A percentile compares a stretch with the other conserved stretches of the same genome.
These are phyloP conservation scores for Antheraea assamensis DNA, from an alignment of 2,888 invertebrate species.

Conservation along the genomic window DNA sequence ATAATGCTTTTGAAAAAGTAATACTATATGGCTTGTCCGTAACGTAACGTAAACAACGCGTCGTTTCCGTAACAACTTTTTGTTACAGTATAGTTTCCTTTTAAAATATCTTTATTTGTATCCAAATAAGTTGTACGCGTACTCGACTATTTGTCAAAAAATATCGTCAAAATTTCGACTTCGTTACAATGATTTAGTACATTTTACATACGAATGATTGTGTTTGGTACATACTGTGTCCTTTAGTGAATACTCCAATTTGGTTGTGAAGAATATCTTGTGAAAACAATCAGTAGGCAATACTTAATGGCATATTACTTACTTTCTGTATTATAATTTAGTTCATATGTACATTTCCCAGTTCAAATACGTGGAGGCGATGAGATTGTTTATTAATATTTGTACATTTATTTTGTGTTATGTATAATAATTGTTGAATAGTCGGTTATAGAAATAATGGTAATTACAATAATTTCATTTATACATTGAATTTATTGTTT, in stretches of 20 bases:
- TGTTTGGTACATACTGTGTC: not conserved
- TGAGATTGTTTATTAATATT: constrained; percentile 7
- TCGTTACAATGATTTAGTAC: not conserved
- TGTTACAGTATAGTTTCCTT: no score
- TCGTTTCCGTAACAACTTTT: no score
- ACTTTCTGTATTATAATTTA: constrained; percentile 22
- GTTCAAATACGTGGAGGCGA: not conserved
- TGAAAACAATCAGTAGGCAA: constrained; percentile 25
- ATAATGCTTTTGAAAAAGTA: no score
- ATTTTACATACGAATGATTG: not conserved
- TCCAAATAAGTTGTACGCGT: not conserved
- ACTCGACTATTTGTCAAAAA: not conserved
- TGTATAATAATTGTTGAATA: constrained; percentile 8
- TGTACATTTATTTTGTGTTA: not conserved
- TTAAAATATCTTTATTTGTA: not conserved
- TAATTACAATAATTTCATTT: not conserved
- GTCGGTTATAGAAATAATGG: constrained; percentile 3
- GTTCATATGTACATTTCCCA: not conserved
- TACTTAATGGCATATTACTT: constrained; percentile 39
- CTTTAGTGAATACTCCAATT: constrained; percentile 14
- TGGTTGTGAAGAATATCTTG: constrained; percentile 37
- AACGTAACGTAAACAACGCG: not conserved
- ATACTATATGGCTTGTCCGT: no score
- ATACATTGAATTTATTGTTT: not conserved
- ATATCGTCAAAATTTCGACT: not conserved